Base-by-base conservation (phyloP, 2,888 invertebrate species). In the Acronicta aceris region DNA sequence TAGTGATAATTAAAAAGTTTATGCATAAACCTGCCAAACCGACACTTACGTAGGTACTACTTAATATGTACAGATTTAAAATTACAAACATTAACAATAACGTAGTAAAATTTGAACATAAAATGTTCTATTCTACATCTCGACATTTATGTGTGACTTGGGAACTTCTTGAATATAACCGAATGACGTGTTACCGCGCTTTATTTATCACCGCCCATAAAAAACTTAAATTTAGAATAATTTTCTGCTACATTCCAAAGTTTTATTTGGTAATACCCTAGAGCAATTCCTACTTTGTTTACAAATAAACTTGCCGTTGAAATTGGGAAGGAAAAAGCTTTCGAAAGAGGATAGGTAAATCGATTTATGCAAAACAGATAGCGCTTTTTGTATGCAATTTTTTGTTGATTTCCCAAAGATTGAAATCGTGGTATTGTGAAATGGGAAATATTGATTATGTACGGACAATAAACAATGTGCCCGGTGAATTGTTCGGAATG, bases 321-420 rank as follows among this genome's bases (percentile, higher is more conserved):
- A 93, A 90, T 91, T 89, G 90, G 89, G 87, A 91, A 91, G 87
- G 90, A 91, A 93, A 91, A 90, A 92, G 89, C 90, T 91, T 92
- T 90, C 89, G 89, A 90, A 92, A 91, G 90, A 89, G 92, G 91
- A 93, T 92, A 89, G 90, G 92, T 90, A 93, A 94, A 93, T 93
- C 92, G 93, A 92, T 94, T 94, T 93, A 93, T 93, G 92, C 90
- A 93, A 93, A 93, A 89, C 87, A 92, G 92, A 91, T 91, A 88
- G 91, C 90, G 91, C 93, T 92, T 93, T 94, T 93, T 93, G 90
- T 92, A 93, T 94, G 93, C 89, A 92, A 93, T 93, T 94, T 90
- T 88, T 85, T 91, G 90, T 91, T 92, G 92, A 92, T 92, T 93
- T 93, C 88, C 89, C 85, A 89, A 90, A 93, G 92, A 93, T 92